phyloP scores from a whole-genome alignment of 2,113 vertebrate species.

The Willisornis vidua region DNA sequence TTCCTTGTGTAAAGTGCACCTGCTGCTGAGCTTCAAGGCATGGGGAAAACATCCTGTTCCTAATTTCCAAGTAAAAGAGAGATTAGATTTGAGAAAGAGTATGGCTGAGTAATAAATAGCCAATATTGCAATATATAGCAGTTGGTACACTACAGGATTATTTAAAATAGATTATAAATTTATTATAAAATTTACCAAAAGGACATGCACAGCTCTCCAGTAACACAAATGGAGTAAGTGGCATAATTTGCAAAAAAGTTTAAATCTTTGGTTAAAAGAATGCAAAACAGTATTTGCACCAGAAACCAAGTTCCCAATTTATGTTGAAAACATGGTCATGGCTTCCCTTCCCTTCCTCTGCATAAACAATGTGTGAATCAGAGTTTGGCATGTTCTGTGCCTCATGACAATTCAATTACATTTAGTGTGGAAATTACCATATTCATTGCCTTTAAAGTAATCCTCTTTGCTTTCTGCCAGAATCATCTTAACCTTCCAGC shows the following conservation, averaged over 20 bases:
- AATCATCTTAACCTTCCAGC: constrained; percentile 13
- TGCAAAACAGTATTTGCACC: neutral
- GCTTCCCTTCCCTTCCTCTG: neutral
- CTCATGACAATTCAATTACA: constrained; percentile 37
- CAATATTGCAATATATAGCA: rapidly evolving
- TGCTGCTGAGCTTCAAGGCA: neutral
- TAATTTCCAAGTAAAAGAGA: neutral
- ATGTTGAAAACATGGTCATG: neutral
- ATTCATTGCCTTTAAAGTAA: constrained; percentile 42
- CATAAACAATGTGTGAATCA: neutral
- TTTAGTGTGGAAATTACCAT: constrained; percentile 23
- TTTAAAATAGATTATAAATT: neutral
- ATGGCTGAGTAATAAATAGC: neutral
- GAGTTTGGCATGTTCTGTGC: neutral
- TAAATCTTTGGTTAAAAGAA: neutral
- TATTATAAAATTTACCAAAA: neutral
- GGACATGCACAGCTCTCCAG: neutral
- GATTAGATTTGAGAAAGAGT: neutral
- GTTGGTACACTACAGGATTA: neutral
- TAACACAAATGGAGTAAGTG: neutral
- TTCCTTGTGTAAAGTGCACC: neutral
- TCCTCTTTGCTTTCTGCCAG: constrained; percentile 38
- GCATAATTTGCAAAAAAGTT: neutral
- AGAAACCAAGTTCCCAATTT: neutral
- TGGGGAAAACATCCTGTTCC: neutral